Evolutionary conservation across 2,888 invertebrate species (phyloP).

Genomic region (Incurvaria masculella): DNA sequence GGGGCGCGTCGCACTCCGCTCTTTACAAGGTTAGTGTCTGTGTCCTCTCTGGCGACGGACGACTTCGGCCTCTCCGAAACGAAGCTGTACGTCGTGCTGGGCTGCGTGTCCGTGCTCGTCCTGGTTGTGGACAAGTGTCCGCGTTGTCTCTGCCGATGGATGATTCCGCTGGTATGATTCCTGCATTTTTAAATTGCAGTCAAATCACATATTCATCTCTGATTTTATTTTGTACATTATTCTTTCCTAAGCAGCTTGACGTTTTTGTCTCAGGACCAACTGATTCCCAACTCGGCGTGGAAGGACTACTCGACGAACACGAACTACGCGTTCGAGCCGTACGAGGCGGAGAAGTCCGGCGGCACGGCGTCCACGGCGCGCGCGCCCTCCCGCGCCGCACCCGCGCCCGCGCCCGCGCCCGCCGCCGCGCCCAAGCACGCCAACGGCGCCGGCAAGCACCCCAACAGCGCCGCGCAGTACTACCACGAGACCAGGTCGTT

Average conservation of each 20-base stretch:
- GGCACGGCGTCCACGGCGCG: constrained; percentile 31
- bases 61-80: constrained; percentile 67
- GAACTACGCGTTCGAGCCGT: constrained; percentile 88
- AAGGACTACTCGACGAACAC: constrained; percentile 85
- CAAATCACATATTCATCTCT: no score
- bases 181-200: no score
- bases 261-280: constrained; percentile 75
- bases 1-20: constrained; percentile 26
- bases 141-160: no score
- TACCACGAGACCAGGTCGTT: constrained; percentile 61
- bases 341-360: constrained; percentile 72
- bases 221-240: no score
- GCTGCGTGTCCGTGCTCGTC: constrained; percentile 75
- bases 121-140: no score
- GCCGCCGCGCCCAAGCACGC: constrained; percentile 5
- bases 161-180: no score
- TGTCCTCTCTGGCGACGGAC: no score
- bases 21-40: constrained; percentile 57
- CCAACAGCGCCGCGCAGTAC: constrained; percentile 37
- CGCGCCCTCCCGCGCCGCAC: constrained; percentile 15
- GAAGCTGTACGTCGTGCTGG: constrained; percentile 79
- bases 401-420: constrained; percentile 23
- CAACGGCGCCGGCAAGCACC: constrained; percentile 17
- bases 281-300: constrained; percentile 84
- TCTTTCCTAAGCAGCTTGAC: no score